A percentile compares a stretch with the other conserved stretches of the same genome.
These are phyloP conservation scores for Xyliphius kryptos DNA, from an alignment of 2,113 vertebrate genomes.

Conservation along the genomic window DNA sequence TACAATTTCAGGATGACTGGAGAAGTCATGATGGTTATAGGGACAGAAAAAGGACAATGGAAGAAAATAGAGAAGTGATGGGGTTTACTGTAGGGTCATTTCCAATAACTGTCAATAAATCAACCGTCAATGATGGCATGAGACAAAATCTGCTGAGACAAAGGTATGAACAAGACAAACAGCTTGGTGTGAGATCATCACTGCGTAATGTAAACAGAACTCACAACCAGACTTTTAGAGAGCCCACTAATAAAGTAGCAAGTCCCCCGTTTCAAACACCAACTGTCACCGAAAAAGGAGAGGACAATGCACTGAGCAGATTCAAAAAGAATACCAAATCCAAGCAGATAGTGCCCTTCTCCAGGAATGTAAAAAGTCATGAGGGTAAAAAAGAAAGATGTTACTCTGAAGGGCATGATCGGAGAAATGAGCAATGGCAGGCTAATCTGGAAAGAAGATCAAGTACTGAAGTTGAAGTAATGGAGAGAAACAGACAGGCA, in stretches of 20 bases:
- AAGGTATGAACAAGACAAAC: no score
- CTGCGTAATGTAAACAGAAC: constrained; percentile 38
- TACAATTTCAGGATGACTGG: constrained; percentile 54
- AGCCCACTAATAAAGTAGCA: constrained; percentile 37
- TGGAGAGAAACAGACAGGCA: constrained; percentile 28
- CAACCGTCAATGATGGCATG: background rate
- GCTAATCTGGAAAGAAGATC: constrained; percentile 37
- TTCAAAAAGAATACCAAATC: constrained; percentile 27
- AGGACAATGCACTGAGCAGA: constrained; percentile 24
- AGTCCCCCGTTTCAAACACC: background rate
- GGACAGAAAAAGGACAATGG: constrained; percentile 36
- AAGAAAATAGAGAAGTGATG: constrained; percentile 45
- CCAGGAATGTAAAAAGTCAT: constrained; percentile 23
- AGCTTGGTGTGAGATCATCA: constrained; percentile 42
- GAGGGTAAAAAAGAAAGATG: constrained; percentile 11
- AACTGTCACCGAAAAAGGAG: constrained; percentile 18
- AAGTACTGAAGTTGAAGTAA: constrained; percentile 50
- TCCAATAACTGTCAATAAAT: background rate
- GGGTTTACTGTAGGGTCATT: background rate
- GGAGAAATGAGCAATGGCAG: constrained; percentile 38
- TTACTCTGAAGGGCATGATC: constrained; percentile 1
- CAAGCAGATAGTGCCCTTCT: background rate
- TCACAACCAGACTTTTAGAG: constrained; percentile 10
- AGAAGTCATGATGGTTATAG: constrained; percentile 15
- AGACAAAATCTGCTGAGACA: background rate